Conservation (phyloP, 1,140 invertebrate genomes). For the Venustaconcha ellipsiformis region DNA sequence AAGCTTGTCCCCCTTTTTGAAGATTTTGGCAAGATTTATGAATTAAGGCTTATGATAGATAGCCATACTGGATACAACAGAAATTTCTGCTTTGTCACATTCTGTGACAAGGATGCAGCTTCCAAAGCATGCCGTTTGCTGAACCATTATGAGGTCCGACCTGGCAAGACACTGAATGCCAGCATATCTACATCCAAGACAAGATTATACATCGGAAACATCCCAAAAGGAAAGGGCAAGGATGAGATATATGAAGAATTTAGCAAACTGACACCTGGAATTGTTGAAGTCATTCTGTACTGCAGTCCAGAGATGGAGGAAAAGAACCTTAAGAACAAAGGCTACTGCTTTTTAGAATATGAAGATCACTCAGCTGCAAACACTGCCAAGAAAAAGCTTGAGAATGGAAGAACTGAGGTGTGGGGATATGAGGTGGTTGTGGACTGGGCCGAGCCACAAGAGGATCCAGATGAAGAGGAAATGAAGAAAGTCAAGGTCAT, state of each 20-base stretch:
- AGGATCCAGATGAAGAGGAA: slow-evolving; percentile 77
- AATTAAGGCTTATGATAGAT: slow-evolving; percentile 85
- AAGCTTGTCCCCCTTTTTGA: slow-evolving; percentile 83
- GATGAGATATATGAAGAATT: neutral
- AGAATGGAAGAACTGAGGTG: slow-evolving; percentile 11
- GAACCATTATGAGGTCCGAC: too few relatives aligned
- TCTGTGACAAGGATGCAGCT: slow-evolving; percentile 74
- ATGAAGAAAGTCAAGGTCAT: slow-evolving; percentile 75
- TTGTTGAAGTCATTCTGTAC: slow-evolving; percentile 82
- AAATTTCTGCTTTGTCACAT: slow-evolving; percentile 85
- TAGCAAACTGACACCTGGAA: slow-evolving; percentile 76
- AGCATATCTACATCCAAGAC: slow-evolving; percentile 14
- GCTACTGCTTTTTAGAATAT: slow-evolving; percentile 88
- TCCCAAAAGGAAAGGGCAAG: slow-evolving; percentile 16
- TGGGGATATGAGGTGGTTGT: slow-evolving; percentile 80
- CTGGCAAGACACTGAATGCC: slow-evolving; percentile 8
- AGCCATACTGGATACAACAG: slow-evolving; percentile 83
- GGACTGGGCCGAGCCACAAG: slow-evolving; percentile 88
- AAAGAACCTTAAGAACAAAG: slow-evolving; percentile 78
- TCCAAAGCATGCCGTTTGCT: slow-evolving; percentile 63
- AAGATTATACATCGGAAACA: slow-evolving; percentile 20
- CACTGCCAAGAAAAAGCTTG: slow-evolving; percentile 71
- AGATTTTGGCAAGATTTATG: slow-evolving; percentile 75
- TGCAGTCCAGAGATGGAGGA: slow-evolving; percentile 62
- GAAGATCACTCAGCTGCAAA: slow-evolving; percentile 81